These are phyloP conservation scores for Coregonus ussuriensis DNA, from an alignment of 2,797 vertebrate genomes.

Conservation along the genomic window DNA sequence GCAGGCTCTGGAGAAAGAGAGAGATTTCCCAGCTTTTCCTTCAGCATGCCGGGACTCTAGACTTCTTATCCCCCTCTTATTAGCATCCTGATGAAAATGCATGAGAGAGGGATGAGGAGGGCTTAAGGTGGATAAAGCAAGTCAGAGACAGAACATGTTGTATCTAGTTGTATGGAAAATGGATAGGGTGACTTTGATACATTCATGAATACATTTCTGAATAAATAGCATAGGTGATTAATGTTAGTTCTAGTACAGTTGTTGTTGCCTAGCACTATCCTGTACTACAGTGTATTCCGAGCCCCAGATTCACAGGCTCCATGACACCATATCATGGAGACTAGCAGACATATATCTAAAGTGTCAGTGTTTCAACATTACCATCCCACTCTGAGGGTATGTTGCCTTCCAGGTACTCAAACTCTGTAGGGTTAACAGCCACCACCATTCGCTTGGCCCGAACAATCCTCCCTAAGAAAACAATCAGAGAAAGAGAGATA, in stretches of 20 bases:
- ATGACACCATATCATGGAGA: background rate
- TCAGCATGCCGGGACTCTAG: constrained; percentile 68
- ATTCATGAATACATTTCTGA: constrained; percentile 41
- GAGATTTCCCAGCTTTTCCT: constrained; percentile 68
- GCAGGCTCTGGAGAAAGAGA: constrained; percentile 53
- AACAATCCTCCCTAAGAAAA: constrained; percentile 78
- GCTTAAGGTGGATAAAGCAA: constrained; percentile 77
- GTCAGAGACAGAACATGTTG: constrained; percentile 72
- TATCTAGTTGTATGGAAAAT: constrained; percentile 70
- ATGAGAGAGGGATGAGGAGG: constrained; percentile 75
- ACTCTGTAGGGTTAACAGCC: constrained; percentile 74
- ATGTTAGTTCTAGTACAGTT: background rate
- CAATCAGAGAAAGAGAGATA: constrained; percentile 40
- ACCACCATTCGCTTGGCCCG: constrained; percentile 85
- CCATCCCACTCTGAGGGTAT: constrained; percentile 97
- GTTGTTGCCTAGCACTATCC: background rate
- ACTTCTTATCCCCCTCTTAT: constrained; percentile 76
- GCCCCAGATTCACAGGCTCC: background rate
- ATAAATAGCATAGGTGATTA: background rate
- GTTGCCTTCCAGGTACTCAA: constrained; percentile 81
- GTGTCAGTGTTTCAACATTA: constrained; percentile 63
- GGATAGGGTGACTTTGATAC: constrained; percentile 65
- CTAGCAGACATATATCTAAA: background rate
- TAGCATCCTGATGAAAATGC: constrained; percentile 81
- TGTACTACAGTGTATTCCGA: background rate